Percentiles rank a stretch among this genome's conserved stretches.
phyloP scores from a whole-genome alignment of 1,140 invertebrate genomes.

The Samia ricini region DNA sequence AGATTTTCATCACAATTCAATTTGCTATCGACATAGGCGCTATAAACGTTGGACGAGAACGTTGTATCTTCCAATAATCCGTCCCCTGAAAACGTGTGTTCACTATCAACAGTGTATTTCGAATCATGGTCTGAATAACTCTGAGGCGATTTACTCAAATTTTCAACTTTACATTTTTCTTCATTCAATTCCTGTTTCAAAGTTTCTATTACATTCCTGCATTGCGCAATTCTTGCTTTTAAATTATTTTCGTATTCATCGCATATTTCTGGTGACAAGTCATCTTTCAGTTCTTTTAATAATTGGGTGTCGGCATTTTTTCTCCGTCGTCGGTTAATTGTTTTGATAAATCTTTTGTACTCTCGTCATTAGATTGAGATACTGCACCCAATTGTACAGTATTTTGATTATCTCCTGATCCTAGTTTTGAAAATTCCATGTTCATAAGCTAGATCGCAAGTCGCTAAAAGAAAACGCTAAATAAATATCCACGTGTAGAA shows the following conservation, averaged over 20 bases:
- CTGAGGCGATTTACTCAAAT: conserved; percentile 29
- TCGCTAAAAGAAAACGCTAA: too few relatives aligned
- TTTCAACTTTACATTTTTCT: conserved; percentile 55
- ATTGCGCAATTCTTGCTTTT: conserved; percentile 56
- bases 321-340: neutral
- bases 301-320: conserved; percentile 10
- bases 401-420: conserved; percentile 35
- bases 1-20: conserved; percentile 60
- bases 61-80: conserved; percentile 2
- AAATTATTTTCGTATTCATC: conserved; percentile 52
- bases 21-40: conserved; percentile 44
- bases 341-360: conserved; percentile 3
- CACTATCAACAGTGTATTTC: neutral
- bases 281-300: conserved; percentile 14
- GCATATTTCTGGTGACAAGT: conserved; percentile 22
- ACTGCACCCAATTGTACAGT: conserved; percentile 1
- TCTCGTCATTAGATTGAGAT: conserved; percentile 3
- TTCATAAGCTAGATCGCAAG: too few relatives aligned
- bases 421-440: conserved; percentile 30
- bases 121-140: neutral
- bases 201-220: conserved; percentile 52
- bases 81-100: conserved; percentile 6
- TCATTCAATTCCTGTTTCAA: conserved; percentile 55
- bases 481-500: too few relatives aligned
- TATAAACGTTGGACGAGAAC: conserved; percentile 28